These are phyloP conservation scores for Priapulus caudatus DNA, from an alignment of 2,888 invertebrate species.

Conservation along the genomic window DNA sequence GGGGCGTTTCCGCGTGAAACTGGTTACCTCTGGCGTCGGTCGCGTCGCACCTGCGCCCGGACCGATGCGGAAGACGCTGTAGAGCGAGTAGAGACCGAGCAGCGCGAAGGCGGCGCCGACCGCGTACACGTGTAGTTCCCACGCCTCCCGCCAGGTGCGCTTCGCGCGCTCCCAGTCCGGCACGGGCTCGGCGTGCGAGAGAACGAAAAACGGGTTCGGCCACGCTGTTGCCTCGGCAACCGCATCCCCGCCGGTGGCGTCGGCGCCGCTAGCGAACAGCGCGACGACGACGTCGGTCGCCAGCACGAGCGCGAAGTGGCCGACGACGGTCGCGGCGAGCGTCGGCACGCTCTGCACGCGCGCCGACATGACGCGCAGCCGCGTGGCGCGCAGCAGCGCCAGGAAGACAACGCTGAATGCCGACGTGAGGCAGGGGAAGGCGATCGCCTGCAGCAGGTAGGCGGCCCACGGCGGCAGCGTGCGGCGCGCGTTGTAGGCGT, in stretches of 20 bases:
- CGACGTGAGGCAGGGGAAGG: slow-evolving; percentile 74
- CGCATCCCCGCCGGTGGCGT: too few species aligned
- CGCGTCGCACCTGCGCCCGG: too few species aligned
- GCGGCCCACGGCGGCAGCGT: slow-evolving; percentile 62
- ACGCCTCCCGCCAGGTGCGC: slow-evolving; percentile 52
- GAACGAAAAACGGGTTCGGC: neutral
- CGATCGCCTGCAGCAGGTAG: slow-evolving; percentile 67
- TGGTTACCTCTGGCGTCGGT: too few species aligned
- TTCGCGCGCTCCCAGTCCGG: slow-evolving; percentile 33
- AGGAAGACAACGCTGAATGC: slow-evolving; percentile 75
- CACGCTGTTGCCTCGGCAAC: too few species aligned
- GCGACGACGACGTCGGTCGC: slow-evolving; percentile 63
- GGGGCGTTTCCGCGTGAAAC: too few species aligned
- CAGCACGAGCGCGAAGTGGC: slow-evolving; percentile 67
- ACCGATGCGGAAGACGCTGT: slow-evolving; percentile 65
- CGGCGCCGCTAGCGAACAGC: too few species aligned
- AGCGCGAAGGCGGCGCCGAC: slow-evolving; percentile 72
- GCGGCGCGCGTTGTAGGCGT: slow-evolving; percentile 75
- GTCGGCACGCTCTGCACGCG: slow-evolving; percentile 60
- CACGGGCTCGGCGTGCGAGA: slow-evolving; percentile 22
- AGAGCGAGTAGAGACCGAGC: slow-evolving; percentile 68
- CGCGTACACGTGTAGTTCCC: slow-evolving; percentile 81
- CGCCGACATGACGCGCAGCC: slow-evolving; percentile 36
- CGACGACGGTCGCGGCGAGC: slow-evolving; percentile 60
- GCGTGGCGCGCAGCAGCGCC: slow-evolving; percentile 67